These are phyloP conservation scores for Dolichallabes microphthalmus DNA, from an alignment of 2,113 vertebrate species.

Conservation along the genomic window DNA sequence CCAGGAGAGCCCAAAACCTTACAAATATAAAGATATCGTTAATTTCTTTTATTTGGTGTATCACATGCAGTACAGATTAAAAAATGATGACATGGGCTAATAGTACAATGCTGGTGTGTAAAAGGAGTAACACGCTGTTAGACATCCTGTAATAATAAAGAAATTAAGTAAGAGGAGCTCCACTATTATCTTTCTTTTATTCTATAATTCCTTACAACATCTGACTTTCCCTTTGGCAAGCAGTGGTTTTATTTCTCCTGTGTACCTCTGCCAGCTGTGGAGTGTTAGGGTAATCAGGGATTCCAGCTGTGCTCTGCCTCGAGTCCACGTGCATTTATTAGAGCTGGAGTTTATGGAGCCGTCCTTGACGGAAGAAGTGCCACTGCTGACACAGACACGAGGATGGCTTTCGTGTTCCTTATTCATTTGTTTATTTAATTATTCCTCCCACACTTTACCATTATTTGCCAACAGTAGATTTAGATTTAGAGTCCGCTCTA, in stretches of 20 bases:
- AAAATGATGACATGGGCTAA: neutral
- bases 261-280: neutral
- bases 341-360: neutral
- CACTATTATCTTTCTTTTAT: neutral
- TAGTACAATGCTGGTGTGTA: neutral
- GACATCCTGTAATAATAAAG: neutral
- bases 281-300: slow-evolving; percentile 2
- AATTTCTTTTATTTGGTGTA: no score
- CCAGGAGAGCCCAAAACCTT: no score
- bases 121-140: neutral
- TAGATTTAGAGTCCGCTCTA: neutral
- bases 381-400: neutral
- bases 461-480: neutral
- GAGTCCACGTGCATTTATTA: neutral
- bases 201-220: neutral
- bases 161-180: no score
- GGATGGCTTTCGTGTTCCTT: neutral
- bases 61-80: neutral
- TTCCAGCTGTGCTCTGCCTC: slow-evolving; percentile 16
- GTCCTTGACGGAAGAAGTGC: neutral
- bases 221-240: neutral
- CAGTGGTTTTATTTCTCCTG: neutral
- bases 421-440: neutral
- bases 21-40: no score
- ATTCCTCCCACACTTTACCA: neutral